Conservation (phyloP, 2,888 invertebrate species). For the Rotaria magnacalcarata region DNA sequence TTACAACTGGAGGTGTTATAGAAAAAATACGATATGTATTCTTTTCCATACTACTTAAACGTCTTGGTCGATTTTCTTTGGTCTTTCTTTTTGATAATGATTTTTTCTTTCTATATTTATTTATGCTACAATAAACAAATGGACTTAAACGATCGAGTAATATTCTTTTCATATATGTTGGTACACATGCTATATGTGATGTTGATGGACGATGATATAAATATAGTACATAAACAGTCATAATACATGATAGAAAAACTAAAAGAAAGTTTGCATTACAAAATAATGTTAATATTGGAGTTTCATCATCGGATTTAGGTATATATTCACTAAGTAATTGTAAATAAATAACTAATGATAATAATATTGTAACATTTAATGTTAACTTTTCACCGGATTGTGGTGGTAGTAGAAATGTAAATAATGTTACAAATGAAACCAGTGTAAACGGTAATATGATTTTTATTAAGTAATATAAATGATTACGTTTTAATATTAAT, state of each 20-base stretch:
- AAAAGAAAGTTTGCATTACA: slow-evolving; percentile 43
- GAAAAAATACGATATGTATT: not conserved
- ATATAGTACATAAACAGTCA: slow-evolving; percentile 42
- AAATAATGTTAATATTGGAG: slow-evolving; percentile 45
- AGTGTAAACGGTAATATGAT: slow-evolving; percentile 45
- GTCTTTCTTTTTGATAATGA: not conserved
- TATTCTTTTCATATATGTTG: not conserved
- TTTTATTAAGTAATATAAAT: slow-evolving; percentile 41
- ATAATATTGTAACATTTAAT: slow-evolving; percentile 42
- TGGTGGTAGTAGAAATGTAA: slow-evolving; percentile 44
- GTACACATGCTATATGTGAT: not conserved
- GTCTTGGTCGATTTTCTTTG: not conserved
- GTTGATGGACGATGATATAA: slow-evolving; percentile 41
- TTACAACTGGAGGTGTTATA: not conserved
- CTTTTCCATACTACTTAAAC: not conserved
- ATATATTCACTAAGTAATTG: slow-evolving; percentile 46
- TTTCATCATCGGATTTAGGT: slow-evolving; percentile 39
- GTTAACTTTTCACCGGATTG: slow-evolving; percentile 46
- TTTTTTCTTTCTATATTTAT: not conserved
- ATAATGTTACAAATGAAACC: slow-evolving; percentile 41
- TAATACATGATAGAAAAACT: slow-evolving; percentile 44
- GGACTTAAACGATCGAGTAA: slow-evolving; percentile 13
- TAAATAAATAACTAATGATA: slow-evolving; percentile 43
- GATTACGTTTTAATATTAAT: slow-evolving; percentile 37
- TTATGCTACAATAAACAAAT: not conserved